Conservation (phyloP, 2,113 vertebrate genomes). For the Phylloscopus trochiloides region DNA sequence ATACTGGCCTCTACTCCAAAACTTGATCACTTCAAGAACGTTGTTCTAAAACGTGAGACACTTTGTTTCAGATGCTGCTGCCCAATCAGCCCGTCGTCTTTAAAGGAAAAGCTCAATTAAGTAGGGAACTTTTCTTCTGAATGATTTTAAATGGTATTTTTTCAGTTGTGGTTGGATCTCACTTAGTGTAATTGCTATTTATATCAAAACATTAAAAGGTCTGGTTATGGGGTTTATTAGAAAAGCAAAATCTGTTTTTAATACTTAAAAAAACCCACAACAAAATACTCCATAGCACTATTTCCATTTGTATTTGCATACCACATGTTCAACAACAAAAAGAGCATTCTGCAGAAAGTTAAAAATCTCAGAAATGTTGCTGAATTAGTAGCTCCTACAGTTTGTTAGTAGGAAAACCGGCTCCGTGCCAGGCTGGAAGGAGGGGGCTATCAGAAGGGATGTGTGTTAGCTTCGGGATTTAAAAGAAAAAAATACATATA, state of each 20-base stretch:
- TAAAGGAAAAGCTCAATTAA: slow-evolving; percentile 25
- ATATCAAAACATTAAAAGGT: slow-evolving; percentile 44
- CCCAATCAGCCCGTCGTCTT: neutral
- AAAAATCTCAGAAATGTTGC: slow-evolving; percentile 27
- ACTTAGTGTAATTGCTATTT: slow-evolving; percentile 49
- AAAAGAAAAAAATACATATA: neutral
- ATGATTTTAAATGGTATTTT: neutral
- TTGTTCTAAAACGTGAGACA: neutral
- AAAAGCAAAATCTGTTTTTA: slow-evolving; percentile 60
- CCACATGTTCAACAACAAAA: slow-evolving; percentile 27
- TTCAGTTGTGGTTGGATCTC: slow-evolving; percentile 6
- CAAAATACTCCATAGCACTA: slow-evolving; percentile 19
- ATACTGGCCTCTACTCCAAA: neutral
- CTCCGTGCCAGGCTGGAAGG: neutral
- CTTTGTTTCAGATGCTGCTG: neutral
- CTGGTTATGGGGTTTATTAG: slow-evolving; percentile 47
- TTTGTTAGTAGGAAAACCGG: neutral
- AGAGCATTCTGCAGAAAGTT: slow-evolving; percentile 12
- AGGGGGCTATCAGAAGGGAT: neutral
- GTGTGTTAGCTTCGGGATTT: neutral
- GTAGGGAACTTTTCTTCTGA: neutral
- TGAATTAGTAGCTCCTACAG: neutral
- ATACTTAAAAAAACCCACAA: slow-evolving; percentile 56
- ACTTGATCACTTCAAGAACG: neutral
- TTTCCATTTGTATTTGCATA: slow-evolving; percentile 56